These are phyloP conservation scores for Caenorhabditis sp. DNA, from an alignment of 2,888 invertebrate genomes.

Conservation along the genomic window DNA sequence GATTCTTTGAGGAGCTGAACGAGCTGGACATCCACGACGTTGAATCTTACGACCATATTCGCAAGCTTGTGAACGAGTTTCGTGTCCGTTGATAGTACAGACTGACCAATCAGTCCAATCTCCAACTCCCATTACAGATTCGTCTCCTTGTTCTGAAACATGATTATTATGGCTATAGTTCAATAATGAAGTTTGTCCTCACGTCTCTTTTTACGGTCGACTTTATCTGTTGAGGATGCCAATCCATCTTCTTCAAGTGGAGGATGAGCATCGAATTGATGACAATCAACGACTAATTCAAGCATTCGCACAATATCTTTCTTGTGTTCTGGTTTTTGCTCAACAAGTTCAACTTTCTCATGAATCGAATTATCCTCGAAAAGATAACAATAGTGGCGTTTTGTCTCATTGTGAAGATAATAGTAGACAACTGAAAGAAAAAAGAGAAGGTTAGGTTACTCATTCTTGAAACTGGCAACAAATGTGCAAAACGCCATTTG, in stretches of 20 bases:
- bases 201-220: constrained; percentile 65
- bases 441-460: not conserved
- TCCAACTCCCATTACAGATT: constrained; percentile 43
- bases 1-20: constrained; percentile 48
- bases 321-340: constrained; percentile 59
- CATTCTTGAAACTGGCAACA: constrained; percentile 30
- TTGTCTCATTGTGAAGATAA: constrained; percentile 58
- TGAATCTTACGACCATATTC: constrained; percentile 64
- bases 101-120: constrained; percentile 62
- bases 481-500: constrained; percentile 44
- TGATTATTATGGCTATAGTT: not conserved
- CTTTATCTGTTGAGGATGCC: constrained; percentile 63
- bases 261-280: constrained; percentile 63
- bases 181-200: constrained; percentile 1
- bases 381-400: constrained; percentile 58
- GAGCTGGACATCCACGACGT: constrained; percentile 64
- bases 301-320: constrained; percentile 62
- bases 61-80: constrained; percentile 59
- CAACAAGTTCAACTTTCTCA: constrained; percentile 53
- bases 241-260: constrained; percentile 62
- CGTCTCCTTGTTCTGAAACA: constrained; percentile 44
- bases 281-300: constrained; percentile 62
- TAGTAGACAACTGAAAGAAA: constrained; percentile 59
- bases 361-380: constrained; percentile 54
- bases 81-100: constrained; percentile 47